A percentile compares a stretch with the other conserved stretches of the same genome.
These are phyloP conservation scores for Pararge aegeria DNA, from an alignment of 1,140 invertebrate genomes.

Conservation along the genomic window DNA sequence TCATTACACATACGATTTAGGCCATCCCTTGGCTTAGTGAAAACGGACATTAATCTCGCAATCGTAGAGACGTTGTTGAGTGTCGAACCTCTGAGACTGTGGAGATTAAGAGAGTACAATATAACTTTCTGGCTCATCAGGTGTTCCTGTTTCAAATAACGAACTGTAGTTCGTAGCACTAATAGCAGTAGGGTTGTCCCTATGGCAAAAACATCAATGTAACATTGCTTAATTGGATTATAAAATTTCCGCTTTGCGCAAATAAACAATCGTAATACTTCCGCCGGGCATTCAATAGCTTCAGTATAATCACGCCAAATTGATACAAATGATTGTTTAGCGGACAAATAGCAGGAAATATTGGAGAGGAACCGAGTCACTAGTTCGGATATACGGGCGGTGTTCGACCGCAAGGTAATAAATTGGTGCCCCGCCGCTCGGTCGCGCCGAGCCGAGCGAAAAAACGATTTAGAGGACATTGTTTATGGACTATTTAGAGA, in stretches of 20 bases:
- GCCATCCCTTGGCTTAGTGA: no score
- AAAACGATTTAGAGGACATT: constrained; percentile 26
- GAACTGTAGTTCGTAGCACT: no score
- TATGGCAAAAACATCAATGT: no score
- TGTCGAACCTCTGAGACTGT: no score
- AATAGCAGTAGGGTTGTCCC: no score
- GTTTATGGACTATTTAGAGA: constrained; percentile 31
- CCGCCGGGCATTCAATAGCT: constrained; percentile 41
- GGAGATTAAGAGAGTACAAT: no score
- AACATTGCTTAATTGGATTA: neutral
- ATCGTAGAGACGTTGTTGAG: no score
- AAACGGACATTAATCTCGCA: no score
- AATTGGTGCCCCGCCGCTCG: constrained; percentile 29
- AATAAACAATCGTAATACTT: constrained; percentile 32
- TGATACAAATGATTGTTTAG: constrained; percentile 54
- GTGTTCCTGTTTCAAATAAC: no score
- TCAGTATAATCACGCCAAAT: constrained; percentile 39
- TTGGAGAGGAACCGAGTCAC: constrained; percentile 30
- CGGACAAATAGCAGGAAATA: constrained; percentile 45
- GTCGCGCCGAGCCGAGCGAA: constrained; percentile 29
- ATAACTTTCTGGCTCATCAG: no score
- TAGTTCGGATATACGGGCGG: constrained; percentile 27
- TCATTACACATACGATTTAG: no score
- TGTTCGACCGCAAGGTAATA: constrained; percentile 37
- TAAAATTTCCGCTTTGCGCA: constrained; percentile 5